These are phyloP conservation scores for Entomobrya proxima DNA, from an alignment of 2,888 invertebrate genomes.

Conservation along the genomic window DNA sequence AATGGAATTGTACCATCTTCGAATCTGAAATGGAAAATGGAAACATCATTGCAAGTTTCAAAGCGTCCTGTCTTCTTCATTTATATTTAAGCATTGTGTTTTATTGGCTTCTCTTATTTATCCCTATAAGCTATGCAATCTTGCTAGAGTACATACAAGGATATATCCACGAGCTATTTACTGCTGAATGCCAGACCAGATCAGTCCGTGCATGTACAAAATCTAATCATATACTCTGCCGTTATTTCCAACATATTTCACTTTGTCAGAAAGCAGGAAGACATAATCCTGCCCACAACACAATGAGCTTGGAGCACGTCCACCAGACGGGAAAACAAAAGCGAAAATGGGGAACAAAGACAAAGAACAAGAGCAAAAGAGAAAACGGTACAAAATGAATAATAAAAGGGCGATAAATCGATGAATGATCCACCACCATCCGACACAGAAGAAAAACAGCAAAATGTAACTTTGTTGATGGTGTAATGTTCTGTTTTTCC, in stretches of 20 bases:
- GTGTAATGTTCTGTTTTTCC: neutral
- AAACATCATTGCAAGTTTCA: neutral
- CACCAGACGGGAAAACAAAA: neutral
- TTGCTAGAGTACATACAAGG: neutral
- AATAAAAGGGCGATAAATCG: slow-evolving; percentile 63
- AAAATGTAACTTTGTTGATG: neutral
- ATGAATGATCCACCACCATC: slow-evolving; percentile 52
- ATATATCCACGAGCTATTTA: neutral
- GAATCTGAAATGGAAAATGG: slow-evolving; percentile 82
- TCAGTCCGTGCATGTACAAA: neutral
- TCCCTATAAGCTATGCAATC: neutral
- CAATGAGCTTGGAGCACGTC: neutral
- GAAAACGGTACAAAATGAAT: slow-evolving; percentile 59
- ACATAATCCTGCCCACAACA: neutral
- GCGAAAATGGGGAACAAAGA: slow-evolving; percentile 7
- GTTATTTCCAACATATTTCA: neutral
- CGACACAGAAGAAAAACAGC: slow-evolving; percentile 5
- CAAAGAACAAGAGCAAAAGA: neutral
- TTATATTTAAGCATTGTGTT: neutral
- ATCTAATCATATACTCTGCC: neutral
- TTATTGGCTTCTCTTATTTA: slow-evolving; percentile 4
- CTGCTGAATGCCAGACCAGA: neutral
- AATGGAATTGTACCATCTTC: slow-evolving; percentile 97
- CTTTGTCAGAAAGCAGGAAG: neutral
- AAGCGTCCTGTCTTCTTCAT: neutral